Base-by-base conservation (phyloP, 2,797 vertebrate species). In the Pelodytes ibericus region DNA sequence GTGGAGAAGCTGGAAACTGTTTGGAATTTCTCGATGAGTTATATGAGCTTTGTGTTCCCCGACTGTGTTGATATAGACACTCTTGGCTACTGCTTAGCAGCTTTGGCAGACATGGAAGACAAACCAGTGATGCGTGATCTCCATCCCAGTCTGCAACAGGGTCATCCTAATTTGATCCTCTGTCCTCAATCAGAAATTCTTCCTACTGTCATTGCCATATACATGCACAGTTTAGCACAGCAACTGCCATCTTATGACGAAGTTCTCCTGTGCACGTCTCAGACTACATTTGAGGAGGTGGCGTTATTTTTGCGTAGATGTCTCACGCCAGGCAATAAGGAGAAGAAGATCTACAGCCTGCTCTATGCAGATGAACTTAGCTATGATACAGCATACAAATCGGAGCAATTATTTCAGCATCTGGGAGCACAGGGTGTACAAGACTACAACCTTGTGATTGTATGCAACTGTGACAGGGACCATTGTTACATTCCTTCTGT, bases 281-380 rank as follows among this genome's bases (percentile, higher is more conserved):
- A 82, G 1, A 99, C 95, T 26, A 86, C 88, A 0, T 92, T 90
- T 0, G 98, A 99, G 82, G 91, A 98, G 81, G 95, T 95, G 77
- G 96, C 89, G 24, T 90, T 99, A 4, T 96, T 99, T 57, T 87
- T 99, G 69, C 92, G 92, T 62, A 90, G 97, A 8, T 98, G 96
- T 84, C 90, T 99, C 61, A 87, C 88, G 3, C 59, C 31, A 0
- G 90, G 93, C 47, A 81, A 80, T 10, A 20, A 0, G 0, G 95
- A 87, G 36, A 76, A 71, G 69, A 95, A 92, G 81, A 90, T 98
- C 72, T 96, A 99, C 84, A 90, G 89, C 60, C 86, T 99, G 70
- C 85, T 99, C 1, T 95, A 88, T 0, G 95, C 94, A 0, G 96
- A 98, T 33, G 92, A 94, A 80, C 92, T 99, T 58, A 88, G 91